A percentile compares a stretch with the other conserved stretches of the same genome.
Conservation (phyloP, 1,140 invertebrate genomes). For the Bactericera cockerelli region DNA sequence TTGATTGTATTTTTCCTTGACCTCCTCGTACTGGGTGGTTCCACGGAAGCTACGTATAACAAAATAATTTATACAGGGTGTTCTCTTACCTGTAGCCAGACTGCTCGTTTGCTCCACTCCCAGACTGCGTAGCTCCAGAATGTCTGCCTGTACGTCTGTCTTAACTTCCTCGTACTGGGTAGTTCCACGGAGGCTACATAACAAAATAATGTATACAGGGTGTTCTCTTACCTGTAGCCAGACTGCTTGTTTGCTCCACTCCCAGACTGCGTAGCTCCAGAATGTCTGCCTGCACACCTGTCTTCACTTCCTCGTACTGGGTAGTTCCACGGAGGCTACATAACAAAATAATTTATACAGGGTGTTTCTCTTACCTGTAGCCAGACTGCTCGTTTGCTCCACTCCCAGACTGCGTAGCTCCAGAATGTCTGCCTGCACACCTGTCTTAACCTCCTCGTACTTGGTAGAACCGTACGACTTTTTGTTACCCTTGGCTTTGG, state of each 20-base stretch:
- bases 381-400: neutral
- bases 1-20: too few species aligned
- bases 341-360: too few species aligned
- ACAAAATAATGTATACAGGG: too few species aligned
- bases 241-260: too few species aligned
- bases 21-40: neutral
- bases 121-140: neutral
- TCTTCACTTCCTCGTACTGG: neutral
- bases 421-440: neutral
- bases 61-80: too few species aligned
- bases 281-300: neutral
- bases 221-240: neutral
- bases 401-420: neutral
- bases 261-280: neutral
- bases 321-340: too few species aligned
- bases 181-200: too few species aligned
- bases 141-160: neutral
- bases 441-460: neutral
- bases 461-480: slow-evolving; percentile 4
- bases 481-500: neutral
- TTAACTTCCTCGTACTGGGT: neutral
- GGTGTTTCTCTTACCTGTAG: neutral
- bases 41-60: too few species aligned
- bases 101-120: too few species aligned
- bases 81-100: neutral